Percentiles rank a stretch among this genome's conserved stretches.
Evolutionary conservation across 2,113 vertebrate species (phyloP).

Genomic region (Nannospalax galili): DNA sequence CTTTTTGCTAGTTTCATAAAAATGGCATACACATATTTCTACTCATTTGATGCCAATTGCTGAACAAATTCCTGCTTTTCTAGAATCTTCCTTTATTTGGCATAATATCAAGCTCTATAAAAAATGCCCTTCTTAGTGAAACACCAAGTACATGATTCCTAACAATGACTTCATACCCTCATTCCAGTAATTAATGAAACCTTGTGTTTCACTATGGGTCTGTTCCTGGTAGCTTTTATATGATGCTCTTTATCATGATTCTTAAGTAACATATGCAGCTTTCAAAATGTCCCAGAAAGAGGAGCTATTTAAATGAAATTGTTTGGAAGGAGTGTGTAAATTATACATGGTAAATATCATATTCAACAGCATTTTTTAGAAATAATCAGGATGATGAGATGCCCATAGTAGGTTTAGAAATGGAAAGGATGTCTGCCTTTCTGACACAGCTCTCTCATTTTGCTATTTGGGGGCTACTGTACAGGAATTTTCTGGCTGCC

Average conservation of each 20-base stretch:
- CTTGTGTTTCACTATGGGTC: neutral
- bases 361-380: neutral
- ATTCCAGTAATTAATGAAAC: neutral
- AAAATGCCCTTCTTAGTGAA: neutral
- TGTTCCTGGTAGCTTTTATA: neutral
- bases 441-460: neutral
- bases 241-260: neutral
- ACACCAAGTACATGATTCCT: neutral
- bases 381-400: neutral
- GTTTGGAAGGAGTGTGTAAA: neutral
- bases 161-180: no score
- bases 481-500: neutral
- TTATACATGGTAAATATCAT: neutral
- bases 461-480: neutral
- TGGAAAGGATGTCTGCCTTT: neutral
- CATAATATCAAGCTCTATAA: accelerated
- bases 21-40: neutral
- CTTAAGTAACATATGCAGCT: neutral
- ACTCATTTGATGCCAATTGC: neutral
- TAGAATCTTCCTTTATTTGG: neutral
- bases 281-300: neutral
- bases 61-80: neutral
- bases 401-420: neutral
- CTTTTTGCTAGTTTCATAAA: neutral
- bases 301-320: neutral